phyloP scores from a whole-genome alignment of 1,140 invertebrate genomes.

The Oppia nitens region DNA sequence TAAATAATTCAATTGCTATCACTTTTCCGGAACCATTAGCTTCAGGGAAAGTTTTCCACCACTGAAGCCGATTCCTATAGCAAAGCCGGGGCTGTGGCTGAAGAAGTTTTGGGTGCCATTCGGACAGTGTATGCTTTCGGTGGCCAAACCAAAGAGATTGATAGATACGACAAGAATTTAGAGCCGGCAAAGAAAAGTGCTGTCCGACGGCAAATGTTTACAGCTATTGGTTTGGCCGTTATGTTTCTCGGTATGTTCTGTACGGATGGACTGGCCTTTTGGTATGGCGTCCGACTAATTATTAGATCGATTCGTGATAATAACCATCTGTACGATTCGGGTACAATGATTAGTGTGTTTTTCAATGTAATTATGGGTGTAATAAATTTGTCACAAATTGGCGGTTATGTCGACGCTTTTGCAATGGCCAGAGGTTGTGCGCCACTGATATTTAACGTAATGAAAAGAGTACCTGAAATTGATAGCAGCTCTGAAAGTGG shows the following conservation, averaged over 20 bases:
- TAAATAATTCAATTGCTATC: neutral
- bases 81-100: constrained; percentile 32
- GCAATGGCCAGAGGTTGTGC: constrained; percentile 57
- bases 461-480: constrained; percentile 34
- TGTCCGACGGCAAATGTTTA: constrained; percentile 47
- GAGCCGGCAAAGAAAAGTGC: constrained; percentile 42
- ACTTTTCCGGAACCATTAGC: no score
- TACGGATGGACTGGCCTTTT: constrained; percentile 41
- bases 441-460: constrained; percentile 51
- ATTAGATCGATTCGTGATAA: constrained; percentile 23
- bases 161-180: constrained; percentile 36
- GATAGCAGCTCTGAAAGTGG: constrained; percentile 46
- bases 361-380: constrained; percentile 69
- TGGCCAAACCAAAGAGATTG: constrained; percentile 27
- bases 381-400: constrained; percentile 63
- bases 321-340: constrained; percentile 7
- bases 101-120: constrained; percentile 31
- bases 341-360: constrained; percentile 34
- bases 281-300: constrained; percentile 53
- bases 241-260: neutral
- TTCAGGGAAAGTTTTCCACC: constrained; percentile 3
- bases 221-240: constrained; percentile 28
- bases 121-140: constrained; percentile 32
- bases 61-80: constrained; percentile 28
- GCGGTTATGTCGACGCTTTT: constrained; percentile 58